Percentiles rank a stretch among this genome's conserved stretches.
These are phyloP conservation scores for Frieseomelitta varia DNA, from an alignment of 1,140 invertebrate species.

Conservation along the genomic window DNA sequence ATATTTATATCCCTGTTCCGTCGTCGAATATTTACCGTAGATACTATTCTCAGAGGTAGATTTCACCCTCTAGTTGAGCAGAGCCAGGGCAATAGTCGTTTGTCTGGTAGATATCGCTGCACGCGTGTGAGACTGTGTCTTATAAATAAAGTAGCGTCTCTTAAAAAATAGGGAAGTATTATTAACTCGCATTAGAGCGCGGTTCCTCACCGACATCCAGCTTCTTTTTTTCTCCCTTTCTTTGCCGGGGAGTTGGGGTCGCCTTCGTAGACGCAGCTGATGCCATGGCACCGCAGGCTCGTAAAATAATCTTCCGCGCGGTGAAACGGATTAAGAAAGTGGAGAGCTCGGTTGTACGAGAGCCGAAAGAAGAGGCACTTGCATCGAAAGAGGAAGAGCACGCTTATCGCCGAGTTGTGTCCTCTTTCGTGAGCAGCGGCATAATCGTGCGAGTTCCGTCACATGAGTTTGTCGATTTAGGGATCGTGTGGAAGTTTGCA, in stretches of 20 bases:
- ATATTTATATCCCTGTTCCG: too few species aligned
- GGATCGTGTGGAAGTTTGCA: not conserved
- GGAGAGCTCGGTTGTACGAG: slow-evolving; percentile 34
- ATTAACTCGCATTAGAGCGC: slow-evolving; percentile 77
- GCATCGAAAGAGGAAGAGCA: slow-evolving; percentile 39
- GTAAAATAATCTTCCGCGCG: slow-evolving; percentile 72
- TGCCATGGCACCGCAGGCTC: slow-evolving; percentile 70
- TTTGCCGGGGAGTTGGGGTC: slow-evolving; percentile 35
- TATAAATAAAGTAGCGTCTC: slow-evolving; percentile 76
- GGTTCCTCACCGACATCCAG: slow-evolving; percentile 45
- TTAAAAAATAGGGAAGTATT: slow-evolving; percentile 77
- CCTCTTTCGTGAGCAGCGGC: slow-evolving; percentile 6
- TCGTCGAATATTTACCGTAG: not conserved
- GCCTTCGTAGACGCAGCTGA: slow-evolving; percentile 72
- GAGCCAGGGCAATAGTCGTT: slow-evolving; percentile 54
- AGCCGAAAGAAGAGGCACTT: slow-evolving; percentile 8
- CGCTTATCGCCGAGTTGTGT: slow-evolving; percentile 11
- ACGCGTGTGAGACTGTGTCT: slow-evolving; percentile 63
- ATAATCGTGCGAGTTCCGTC: slow-evolving; percentile 42
- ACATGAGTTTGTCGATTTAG: slow-evolving; percentile 45
- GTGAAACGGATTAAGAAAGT: slow-evolving; percentile 65
- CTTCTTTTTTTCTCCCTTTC: slow-evolving; percentile 4
- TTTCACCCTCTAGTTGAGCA: slow-evolving; percentile 20
- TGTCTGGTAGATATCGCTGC: slow-evolving; percentile 59
- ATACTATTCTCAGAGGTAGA: slow-evolving; percentile 23